Conservation (phyloP, 2,888 invertebrate genomes). For the Drosophila pseudotakahashii region DNA sequence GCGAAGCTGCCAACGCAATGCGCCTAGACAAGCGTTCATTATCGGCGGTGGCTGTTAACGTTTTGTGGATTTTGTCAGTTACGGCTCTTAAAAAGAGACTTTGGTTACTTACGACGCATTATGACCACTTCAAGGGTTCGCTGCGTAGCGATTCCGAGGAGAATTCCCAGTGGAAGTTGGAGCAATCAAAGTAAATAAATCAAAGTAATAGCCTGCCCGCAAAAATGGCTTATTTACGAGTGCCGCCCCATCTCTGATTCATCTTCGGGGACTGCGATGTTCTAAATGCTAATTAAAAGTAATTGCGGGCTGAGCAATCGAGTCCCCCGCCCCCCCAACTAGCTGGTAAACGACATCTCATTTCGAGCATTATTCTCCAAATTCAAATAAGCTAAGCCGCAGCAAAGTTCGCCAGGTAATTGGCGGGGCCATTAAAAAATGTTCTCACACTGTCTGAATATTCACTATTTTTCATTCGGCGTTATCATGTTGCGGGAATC, state of each 20-base stretch:
- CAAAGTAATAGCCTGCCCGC: slow-evolving; percentile 32
- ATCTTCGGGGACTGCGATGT: slow-evolving; percentile 38
- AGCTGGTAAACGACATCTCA: slow-evolving; percentile 53
- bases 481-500: slow-evolving; percentile 48
- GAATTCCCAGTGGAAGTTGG: slow-evolving; percentile 7
- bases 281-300: slow-evolving; percentile 65
- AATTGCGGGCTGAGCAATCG: slow-evolving; percentile 58
- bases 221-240: slow-evolving; percentile 19
- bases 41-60: slow-evolving; percentile 30
- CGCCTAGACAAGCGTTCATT: slow-evolving; percentile 41
- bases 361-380: slow-evolving; percentile 45
- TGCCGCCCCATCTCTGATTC: slow-evolving; percentile 41
- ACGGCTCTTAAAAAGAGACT: slow-evolving; percentile 24
- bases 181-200: slow-evolving; percentile 30
- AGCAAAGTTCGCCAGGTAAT: slow-evolving; percentile 60
- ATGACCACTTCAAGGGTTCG: slow-evolving; percentile 23
- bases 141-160: slow-evolving; percentile 1
- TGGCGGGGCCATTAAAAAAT: slow-evolving; percentile 62
- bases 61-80: slow-evolving; percentile 24
- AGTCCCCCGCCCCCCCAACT: slow-evolving; percentile 9
- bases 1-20: slow-evolving; percentile 35
- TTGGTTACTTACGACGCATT: slow-evolving; percentile 30
- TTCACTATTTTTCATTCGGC: slow-evolving; percentile 25
- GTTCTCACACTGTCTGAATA: slow-evolving; percentile 64
- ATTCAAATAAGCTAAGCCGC: slow-evolving; percentile 42